phyloP scores from a whole-genome alignment of 2,888 invertebrate genomes.

The Metallyticus violacea region DNA sequence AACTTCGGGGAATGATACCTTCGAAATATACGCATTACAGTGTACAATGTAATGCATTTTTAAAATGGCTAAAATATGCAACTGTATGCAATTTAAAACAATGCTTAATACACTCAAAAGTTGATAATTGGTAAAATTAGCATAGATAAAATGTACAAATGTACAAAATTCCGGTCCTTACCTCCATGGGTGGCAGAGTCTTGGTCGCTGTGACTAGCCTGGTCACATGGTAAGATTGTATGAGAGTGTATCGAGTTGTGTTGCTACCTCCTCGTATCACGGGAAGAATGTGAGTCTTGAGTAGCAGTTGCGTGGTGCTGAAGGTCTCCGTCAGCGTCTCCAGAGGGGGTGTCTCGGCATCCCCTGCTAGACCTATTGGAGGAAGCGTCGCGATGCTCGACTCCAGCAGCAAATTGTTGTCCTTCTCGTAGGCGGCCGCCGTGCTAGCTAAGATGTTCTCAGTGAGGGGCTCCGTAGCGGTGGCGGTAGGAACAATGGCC shows the following conservation, averaged over 20 bases:
- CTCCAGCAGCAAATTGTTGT: slow-evolving; percentile 61
- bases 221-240: slow-evolving; percentile 86
- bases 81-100: too few species aligned
- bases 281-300: slow-evolving; percentile 86
- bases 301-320: slow-evolving; percentile 83
- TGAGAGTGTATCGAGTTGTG: slow-evolving; percentile 74
- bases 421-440: slow-evolving; percentile 64
- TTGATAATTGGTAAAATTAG: too few species aligned
- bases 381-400: slow-evolving; percentile 82
- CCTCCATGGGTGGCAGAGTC: slow-evolving; percentile 83
- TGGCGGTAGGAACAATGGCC: slow-evolving; percentile 38
- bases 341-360: slow-evolving; percentile 79
- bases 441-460: slow-evolving; percentile 84
- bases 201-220: slow-evolving; percentile 87
- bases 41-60: too few species aligned
- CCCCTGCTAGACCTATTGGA: slow-evolving; percentile 70
- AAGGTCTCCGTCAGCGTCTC: slow-evolving; percentile 89
- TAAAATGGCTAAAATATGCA: too few species aligned
- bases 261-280: slow-evolving; percentile 71
- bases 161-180: too few species aligned
- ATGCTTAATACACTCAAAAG: too few species aligned
- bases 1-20: too few species aligned
- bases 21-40: too few species aligned
- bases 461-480: slow-evolving; percentile 66
- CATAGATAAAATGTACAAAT: too few species aligned